Evolutionary conservation across 2,797 vertebrate genomes (phyloP).

Genomic region (Sebastes trivittatus): DNA sequence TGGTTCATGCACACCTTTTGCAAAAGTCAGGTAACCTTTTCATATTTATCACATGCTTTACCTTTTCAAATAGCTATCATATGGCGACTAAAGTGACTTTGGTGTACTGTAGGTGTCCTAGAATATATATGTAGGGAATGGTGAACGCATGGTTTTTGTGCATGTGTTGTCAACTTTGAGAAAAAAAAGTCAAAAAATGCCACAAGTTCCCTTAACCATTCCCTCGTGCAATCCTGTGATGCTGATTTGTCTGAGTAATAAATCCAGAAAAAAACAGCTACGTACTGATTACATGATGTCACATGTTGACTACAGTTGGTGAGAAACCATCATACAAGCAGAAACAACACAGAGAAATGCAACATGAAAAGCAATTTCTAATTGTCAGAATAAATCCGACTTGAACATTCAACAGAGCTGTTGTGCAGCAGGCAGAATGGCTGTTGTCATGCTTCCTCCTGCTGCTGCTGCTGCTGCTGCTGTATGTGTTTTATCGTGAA

Average conservation of each 20-base stretch:
- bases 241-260: neutral
- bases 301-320: neutral
- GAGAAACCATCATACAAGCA: neutral
- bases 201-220: neutral
- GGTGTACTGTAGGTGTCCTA: neutral
- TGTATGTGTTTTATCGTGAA: slow-evolving; percentile 31
- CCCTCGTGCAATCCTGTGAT: neutral
- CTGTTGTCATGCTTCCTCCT: slow-evolving; percentile 4
- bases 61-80: neutral
- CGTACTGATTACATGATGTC: neutral
- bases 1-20: neutral
- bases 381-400: slow-evolving; percentile 11
- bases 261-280: neutral
- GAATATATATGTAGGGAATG: neutral
- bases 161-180: neutral
- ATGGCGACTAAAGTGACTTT: neutral
- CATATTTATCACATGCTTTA: neutral
- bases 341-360: neutral
- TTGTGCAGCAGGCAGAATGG: neutral
- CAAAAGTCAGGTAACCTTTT: neutral
- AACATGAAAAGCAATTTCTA: slow-evolving; percentile 20
- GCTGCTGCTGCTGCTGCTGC: slow-evolving; percentile 1
- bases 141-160: too few species aligned
- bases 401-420: neutral
- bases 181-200: neutral